A percentile compares a stretch with the other conserved stretches of the same genome.
Evolutionary conservation across 2,113 vertebrate species (phyloP).

Genomic region (Myiozetetes cayanensis): DNA sequence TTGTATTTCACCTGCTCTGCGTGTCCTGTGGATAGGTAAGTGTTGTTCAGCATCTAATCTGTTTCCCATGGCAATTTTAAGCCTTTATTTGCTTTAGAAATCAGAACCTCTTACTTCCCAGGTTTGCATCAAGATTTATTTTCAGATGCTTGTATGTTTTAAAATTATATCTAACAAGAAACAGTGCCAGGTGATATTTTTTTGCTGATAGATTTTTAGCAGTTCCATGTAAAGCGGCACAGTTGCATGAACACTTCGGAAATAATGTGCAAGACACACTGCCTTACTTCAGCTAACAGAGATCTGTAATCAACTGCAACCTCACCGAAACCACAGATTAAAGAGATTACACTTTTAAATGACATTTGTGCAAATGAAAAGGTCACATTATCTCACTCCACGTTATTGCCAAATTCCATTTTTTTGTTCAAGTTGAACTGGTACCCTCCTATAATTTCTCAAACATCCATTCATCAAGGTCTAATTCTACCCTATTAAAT

Average conservation of each 20-base stretch:
- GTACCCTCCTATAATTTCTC: not conserved
- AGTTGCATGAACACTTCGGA: not conserved
- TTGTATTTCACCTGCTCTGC: not conserved
- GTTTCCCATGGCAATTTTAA: not conserved
- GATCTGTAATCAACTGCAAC: not conserved
- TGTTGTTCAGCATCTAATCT: not conserved
- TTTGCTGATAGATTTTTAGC: not conserved
- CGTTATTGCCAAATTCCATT: not conserved
- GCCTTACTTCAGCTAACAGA: not conserved
- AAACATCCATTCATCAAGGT: not conserved
- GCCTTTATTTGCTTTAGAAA: not conserved
- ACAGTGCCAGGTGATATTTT: not conserved
- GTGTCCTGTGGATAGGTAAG: not conserved
- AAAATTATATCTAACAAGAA: not conserved
- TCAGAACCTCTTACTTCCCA: not conserved
- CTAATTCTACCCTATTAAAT: not conserved
- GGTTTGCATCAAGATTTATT: not conserved
- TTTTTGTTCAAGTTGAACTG: not conserved
- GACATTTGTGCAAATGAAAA: not conserved
- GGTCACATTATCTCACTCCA: not conserved
- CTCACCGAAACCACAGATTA: not conserved
- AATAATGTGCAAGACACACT: not conserved
- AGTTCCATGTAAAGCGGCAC: not conserved
- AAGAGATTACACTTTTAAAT: not conserved
- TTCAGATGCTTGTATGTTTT: not conserved